Evolutionary conservation across 1,140 invertebrate genomes (phyloP).

Genomic region (Drosophila mojavensis): DNA sequence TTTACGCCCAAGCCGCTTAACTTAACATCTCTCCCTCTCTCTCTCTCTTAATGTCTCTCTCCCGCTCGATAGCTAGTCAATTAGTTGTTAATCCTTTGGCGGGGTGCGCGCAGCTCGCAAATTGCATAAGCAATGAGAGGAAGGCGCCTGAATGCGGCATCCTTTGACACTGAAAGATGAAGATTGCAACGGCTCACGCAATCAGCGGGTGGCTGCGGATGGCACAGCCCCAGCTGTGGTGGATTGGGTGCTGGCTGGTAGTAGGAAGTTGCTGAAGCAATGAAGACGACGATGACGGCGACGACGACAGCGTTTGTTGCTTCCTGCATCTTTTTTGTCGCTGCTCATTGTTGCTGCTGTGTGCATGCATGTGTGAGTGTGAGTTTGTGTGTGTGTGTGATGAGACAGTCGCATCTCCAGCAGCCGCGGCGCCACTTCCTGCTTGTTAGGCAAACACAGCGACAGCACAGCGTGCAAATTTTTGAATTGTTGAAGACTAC

Average conservation of each 20-base stretch:
- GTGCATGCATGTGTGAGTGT: constrained; percentile 6
- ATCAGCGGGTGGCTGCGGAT: constrained; percentile 19
- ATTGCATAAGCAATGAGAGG: constrained; percentile 29
- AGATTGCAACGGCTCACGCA: constrained; percentile 58
- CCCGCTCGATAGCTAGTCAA: constrained; percentile 1
- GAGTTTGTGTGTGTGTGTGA: neutral
- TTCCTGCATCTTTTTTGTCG: constrained; percentile 78
- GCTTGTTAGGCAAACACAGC: constrained; percentile 74
- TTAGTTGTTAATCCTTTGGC: constrained; percentile 15
- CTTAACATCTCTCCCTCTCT: neutral
- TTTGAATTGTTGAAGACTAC: constrained; percentile 66
- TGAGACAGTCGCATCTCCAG: constrained; percentile 58
- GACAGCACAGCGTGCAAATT: constrained; percentile 65
- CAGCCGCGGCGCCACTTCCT: constrained; percentile 61
- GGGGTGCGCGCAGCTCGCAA: constrained; percentile 18
- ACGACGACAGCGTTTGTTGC: constrained; percentile 64
- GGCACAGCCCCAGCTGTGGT: constrained; percentile 1
- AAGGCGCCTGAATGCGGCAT: constrained; percentile 22
- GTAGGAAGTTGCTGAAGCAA: constrained; percentile 59
- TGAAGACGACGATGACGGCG: constrained; percentile 14
- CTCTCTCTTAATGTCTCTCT: too few species aligned
- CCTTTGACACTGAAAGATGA: constrained; percentile 66
- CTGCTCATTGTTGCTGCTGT: constrained; percentile 52
- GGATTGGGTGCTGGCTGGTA: constrained; percentile 45
- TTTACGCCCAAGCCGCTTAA: constrained; percentile 13